Base-by-base conservation (phyloP, 2,888 invertebrate genomes). In the Harpalus rufipes region DNA sequence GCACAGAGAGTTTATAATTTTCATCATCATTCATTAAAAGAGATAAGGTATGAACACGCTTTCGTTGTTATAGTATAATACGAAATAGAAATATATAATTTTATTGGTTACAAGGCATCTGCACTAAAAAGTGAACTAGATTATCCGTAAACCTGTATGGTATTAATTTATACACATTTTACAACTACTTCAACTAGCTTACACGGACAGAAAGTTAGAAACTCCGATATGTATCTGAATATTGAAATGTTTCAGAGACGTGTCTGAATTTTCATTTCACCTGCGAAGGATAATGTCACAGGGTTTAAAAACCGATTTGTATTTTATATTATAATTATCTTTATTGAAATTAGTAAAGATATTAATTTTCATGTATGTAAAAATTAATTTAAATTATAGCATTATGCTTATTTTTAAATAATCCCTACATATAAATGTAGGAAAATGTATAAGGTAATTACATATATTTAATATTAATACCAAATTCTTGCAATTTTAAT, bases 161-260 rank as follows among this genome's bases (percentile, higher is more conserved):
- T 68, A 74, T 74, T 74, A 74, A 74, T 74, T 44, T 41, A 74
- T 74, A 12, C 21, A 25, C 63, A 68, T 68, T 68, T 74, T 74
- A 74, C 41, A 18, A 44, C 41, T 39, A 39, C 68, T 68, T 39
- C 39, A 68, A 68, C 32, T 68, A 7, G 25, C 68, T 72, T 39
- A 16, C n/a, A 41, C 14, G 41, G 72, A 74, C 72, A 74, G 72
- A 74, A 74, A 74, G 72, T 74, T 74, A 74, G 72, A 74, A 74
- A 74, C 44, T 74, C 41, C 72, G 68, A 63, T 63, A 25, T 63
- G 63, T 63, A 63, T 63, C 63, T 18, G 63, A 68, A 68, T 39
- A 68, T 68, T 32, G 39, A 68, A 68, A 68, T 68, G 39, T 68
- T 18, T 10, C 41, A 68, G 14, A 16, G 18, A 44, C 72, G 72